Percentiles rank a stretch among this genome's conserved stretches.
Evolutionary conservation across 2,797 vertebrate genomes (phyloP).

Genomic region (Galagoides demidoff): DNA sequence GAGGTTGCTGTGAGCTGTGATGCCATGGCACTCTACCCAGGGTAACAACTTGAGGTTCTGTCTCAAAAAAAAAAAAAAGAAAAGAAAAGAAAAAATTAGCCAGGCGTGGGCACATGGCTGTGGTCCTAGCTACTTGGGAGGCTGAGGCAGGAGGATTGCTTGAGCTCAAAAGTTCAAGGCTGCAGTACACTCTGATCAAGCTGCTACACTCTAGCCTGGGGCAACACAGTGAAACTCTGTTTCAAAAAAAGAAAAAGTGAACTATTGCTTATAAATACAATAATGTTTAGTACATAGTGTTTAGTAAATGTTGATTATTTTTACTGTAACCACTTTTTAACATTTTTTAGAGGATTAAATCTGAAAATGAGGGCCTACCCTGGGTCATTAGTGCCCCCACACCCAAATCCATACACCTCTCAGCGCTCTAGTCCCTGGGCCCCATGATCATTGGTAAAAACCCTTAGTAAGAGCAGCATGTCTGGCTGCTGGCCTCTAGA

Average conservation of each 20-base stretch:
- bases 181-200: too few relatives aligned
- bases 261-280: neutral
- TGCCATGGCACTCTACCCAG: too few relatives aligned
- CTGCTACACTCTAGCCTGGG: too few relatives aligned
- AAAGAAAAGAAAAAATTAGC: too few relatives aligned
- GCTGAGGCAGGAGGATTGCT: too few relatives aligned
- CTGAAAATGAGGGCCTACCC: neutral
- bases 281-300: neutral
- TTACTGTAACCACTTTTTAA: neutral
- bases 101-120: too few relatives aligned
- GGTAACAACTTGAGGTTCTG: too few relatives aligned
- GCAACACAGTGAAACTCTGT: too few relatives aligned
- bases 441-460: neutral
- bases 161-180: too few relatives aligned
- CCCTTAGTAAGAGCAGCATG: rapidly evolving
- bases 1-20: too few relatives aligned
- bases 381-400: neutral
- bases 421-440: neutral
- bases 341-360: neutral
- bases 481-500: neutral
- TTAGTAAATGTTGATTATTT: neutral
- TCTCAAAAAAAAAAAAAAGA: too few relatives aligned
- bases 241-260: neutral
- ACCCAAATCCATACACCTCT: neutral
- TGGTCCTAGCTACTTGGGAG: too few relatives aligned